These are phyloP conservation scores for Hapalemur alaotrensis DNA, from an alignment of 2,797 vertebrate species.

Conservation along the genomic window DNA sequence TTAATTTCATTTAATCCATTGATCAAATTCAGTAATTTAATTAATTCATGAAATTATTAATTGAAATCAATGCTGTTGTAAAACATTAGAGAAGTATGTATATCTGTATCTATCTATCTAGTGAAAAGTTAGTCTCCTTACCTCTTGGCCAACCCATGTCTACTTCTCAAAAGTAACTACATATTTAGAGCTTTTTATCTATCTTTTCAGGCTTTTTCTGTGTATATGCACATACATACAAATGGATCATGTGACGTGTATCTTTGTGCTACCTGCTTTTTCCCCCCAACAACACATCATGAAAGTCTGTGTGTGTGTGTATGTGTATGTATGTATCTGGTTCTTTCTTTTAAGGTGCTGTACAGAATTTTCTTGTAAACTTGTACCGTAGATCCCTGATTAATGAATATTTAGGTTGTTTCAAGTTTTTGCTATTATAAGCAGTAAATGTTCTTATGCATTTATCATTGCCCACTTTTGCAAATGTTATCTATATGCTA, in stretches of 20 bases:
- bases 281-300: not conserved
- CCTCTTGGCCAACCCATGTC: constrained; percentile 17
- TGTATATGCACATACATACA: not conserved
- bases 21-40: not conserved
- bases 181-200: constrained; percentile 16
- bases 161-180: not conserved
- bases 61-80: not conserved
- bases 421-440: not conserved
- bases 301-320: not conserved
- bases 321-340: not conserved
- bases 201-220: not conserved
- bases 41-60: not conserved
- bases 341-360: constrained; percentile 17
- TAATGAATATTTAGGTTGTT: constrained; percentile 30
- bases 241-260: not conserved
- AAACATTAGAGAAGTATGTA: constrained; percentile 24
- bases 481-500: not conserved
- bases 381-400: not conserved
- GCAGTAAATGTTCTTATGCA: not conserved
- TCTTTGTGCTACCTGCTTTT: not conserved
- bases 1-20: not conserved
- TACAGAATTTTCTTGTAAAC: constrained; percentile 32
- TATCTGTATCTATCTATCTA: not conserved
- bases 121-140: constrained; percentile 5
- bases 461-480: constrained; percentile 3